Percentiles rank a stretch among this genome's conserved stretches.
phyloP scores from a whole-genome alignment of 2,888 invertebrate species.

The Gibbula magus region DNA sequence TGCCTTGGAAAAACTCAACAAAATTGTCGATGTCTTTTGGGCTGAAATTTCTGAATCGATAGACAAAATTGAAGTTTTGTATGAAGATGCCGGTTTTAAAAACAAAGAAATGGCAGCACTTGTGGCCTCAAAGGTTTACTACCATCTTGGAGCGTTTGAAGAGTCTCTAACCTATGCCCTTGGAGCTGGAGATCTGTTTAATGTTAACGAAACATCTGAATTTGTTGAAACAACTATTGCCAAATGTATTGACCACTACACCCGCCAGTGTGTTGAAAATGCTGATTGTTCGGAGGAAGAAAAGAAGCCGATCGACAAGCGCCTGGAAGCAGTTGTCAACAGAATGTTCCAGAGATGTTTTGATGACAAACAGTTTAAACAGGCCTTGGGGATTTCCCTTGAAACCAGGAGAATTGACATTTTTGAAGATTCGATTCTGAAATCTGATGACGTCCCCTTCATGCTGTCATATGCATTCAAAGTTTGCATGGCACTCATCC shows the following conservation, averaged over 20 bases:
- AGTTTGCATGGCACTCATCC: slow-evolving; percentile 96
- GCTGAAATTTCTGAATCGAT: slow-evolving; percentile 98
- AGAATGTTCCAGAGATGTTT: slow-evolving; percentile 97
- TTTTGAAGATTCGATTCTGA: slow-evolving; percentile 92
- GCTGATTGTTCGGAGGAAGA: slow-evolving; percentile 83
- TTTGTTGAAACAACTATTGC: slow-evolving; percentile 98
- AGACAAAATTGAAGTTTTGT: slow-evolving; percentile 97
- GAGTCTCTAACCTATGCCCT: slow-evolving; percentile 98
- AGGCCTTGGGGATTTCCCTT: slow-evolving; percentile 95
- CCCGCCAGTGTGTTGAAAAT: slow-evolving; percentile 84
- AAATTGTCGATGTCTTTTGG: slow-evolving; percentile 98
- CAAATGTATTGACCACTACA: slow-evolving; percentile 97
- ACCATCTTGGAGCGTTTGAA: slow-evolving; percentile 96
- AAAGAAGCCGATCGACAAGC: slow-evolving; percentile 73
- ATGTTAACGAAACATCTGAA: slow-evolving; percentile 94
- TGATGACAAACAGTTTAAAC: slow-evolving; percentile 94
- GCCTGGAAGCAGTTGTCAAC: slow-evolving; percentile 93
- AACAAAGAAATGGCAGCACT: slow-evolving; percentile 95
- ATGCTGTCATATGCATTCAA: slow-evolving; percentile 97
- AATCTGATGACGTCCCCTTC: slow-evolving; percentile 90
- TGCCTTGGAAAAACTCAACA: slow-evolving; percentile 92
- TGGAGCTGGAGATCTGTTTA: slow-evolving; percentile 94
- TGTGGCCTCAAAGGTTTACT: slow-evolving; percentile 97
- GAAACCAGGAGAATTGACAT: slow-evolving; percentile 98
- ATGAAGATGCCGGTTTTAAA: slow-evolving; percentile 91